Base-by-base conservation (phyloP, 2,888 invertebrate species). In the Lampropteryx suffumata region DNA sequence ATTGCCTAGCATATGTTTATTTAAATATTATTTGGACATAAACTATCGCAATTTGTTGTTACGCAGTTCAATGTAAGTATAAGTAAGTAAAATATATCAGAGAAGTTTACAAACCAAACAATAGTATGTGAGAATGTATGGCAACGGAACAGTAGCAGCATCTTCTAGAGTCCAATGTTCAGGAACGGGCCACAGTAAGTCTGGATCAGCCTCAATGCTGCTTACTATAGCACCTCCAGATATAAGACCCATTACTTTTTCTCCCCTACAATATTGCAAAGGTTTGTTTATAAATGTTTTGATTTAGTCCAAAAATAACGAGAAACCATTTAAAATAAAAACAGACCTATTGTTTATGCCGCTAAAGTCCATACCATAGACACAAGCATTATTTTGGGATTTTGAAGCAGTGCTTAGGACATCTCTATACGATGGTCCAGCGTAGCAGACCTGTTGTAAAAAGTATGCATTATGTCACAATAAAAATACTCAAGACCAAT, bases 111-210 rank as follows among this genome's bases (percentile, higher is more conserved):
- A 64, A 57, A 76, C 78, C 44, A 76, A 53, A 33, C 65, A 69
- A 41, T 76, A 78, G 47, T 65, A 73, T 2, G 74, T 75, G 0
- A 67, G 56, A 0, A 60, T 44, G 29, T 67, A 73, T 3, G 94
- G 94, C 30, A 94, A 92, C 0, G 95, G 95, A 1, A 95, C 91
- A 0, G 95, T 94, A 1, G 94, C 94, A 6, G 94, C 95, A 55
- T 95, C 94, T 71, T 93, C 92, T 12, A 95, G 71, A 1, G 90
- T 89, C 94, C 94, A 95, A 3, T 84, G 65, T 0, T 92, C 86
- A 0, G 96, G 95, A 1, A 95, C 84, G 7, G 91, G 84, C 95
- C 95, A 95, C 1, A 76, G 59, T 33, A 92, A 71, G 29, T 83
- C 69, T 0, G 72, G 68, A 60, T 92, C 90, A 5, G 90, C 90